phyloP scores from a whole-genome alignment of 2,113 vertebrate species.

The Elephantulus edwardii region DNA sequence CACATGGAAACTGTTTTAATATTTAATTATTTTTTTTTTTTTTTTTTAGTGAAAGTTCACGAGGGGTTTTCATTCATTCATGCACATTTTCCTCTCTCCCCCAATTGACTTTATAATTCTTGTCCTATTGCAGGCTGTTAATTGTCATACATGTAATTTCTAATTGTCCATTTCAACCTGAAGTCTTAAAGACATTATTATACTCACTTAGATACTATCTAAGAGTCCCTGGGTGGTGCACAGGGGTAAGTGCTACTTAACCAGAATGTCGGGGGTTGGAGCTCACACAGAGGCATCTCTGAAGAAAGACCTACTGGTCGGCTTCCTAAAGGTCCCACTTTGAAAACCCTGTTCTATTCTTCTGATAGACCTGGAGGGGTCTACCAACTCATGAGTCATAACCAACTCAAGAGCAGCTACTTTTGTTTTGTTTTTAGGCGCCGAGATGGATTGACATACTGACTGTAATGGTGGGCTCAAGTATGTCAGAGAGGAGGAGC shows the following conservation, averaged over 20 bases:
- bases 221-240: neutral
- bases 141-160: too few species aligned
- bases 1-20: neutral
- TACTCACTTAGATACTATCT: neutral
- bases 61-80: too few species aligned
- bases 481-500: too few species aligned
- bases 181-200: constrained; percentile 12
- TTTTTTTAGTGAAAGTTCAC: too few species aligned
- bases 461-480: too few species aligned
- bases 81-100: too few species aligned
- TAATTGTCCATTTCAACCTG: too few species aligned
- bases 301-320: neutral
- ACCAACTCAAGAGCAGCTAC: neutral
- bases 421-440: neutral
- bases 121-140: too few species aligned
- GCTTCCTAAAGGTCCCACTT: neutral
- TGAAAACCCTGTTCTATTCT: neutral
- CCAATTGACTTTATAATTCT: too few species aligned
- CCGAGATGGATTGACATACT: too few species aligned
- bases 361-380: neutral
- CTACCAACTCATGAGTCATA: neutral
- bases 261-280: neutral
- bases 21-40: too few species aligned
- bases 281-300: neutral
- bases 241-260: neutral